Base-by-base conservation (phyloP, 2,888 invertebrate species). In the Tupiocoris notatus region DNA sequence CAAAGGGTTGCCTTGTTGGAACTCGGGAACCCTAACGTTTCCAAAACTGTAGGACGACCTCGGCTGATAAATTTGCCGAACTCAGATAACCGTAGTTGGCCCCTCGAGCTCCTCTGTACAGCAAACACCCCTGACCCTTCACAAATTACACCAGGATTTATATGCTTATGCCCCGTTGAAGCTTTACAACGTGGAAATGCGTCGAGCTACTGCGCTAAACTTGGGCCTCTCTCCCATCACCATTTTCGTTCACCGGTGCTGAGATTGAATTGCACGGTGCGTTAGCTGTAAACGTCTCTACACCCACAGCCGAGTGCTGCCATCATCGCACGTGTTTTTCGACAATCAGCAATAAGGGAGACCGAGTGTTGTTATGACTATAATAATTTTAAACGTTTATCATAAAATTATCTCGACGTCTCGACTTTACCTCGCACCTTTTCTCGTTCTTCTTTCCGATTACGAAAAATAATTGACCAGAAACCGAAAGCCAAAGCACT, bases 141-240 rank as follows among this genome's bases (percentile, higher is more conserved):
- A 2, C 75, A 75, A 75, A 75, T 65, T 75, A 75, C 75, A 58
- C 75, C 54, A 1, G 75, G 64, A 75, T 75, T 75, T 75, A 75
- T 75, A 65, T 75, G 75, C 75, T 65, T 75, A 75, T 75, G 75
- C 65, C 75, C 75, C 75, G 75, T 65, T 75, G 75, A 75, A 75
- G 75, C 65, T 75, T 75, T 75, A 75, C 75, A 64, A 64, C 74
- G 75, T 58, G 75, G 75, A 75, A 75, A 75, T 58, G 75, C 65
- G 75, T 20, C 73, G 61, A 65, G 75, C 64, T 57, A 65, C 57
- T 65, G 65, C 75, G 57, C 65, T 75, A 65, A 75, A 65, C 75
- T 39, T 3, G 12, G 57, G 57, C 21, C 73, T 24, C 12, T 1
- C 58, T 20, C 63, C 57, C 39, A 57, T 62, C 62, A 24, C 58